Evolutionary conservation across 2,797 vertebrate genomes (phyloP), one percentile per base, ranked within the genome.

Genomic region (Pipistrellus kuhlii): DNA sequence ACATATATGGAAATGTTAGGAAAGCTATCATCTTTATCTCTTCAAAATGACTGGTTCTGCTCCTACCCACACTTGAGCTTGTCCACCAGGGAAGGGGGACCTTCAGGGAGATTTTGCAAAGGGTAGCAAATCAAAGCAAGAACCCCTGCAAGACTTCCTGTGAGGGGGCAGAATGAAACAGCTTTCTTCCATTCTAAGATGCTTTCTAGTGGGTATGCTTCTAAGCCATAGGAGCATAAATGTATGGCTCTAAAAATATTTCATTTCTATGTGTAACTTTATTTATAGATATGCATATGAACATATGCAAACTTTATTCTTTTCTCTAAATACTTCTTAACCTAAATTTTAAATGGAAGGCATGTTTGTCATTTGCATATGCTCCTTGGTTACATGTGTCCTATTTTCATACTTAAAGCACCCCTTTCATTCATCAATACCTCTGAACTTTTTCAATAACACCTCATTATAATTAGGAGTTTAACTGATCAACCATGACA

Each of bases 1-100:
- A 85, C 84, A 76, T 78, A 46, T 71, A 93, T 78, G 87, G 95
- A 93, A 80, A 80, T 88, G 85, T 78, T 80, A 75, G 77, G 51
- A 32, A 90, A 85, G 76, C n/a, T 32, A 18, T 55, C 75, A 15
- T 69, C 84, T 85, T 46, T n/a, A 64, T 76, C 57, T 68, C 72
- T 93, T 53, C 1, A 4, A 77, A 85, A 92, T 11, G 68, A 77
- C 4, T n/a, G 64, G 9, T 53, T 89, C 51, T 51, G 21, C 57
- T 71, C 64, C 68, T 23, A 41, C 35, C 46, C 59, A 57, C 10
- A n/a, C 55, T 92, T 55, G 3, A 88, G n/a, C 81, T 68, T 41
- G 69, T 81, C 62, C 68, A 82, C n/a, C 84, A 68, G 76, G 20
- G 53, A 71, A 41, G 15, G 20, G 38, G 20, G 3, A 3, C 32